A percentile compares a stretch with the other conserved stretches of the same genome.
Conservation (phyloP, 2,113 vertebrate species). For the Protobothrops mucrosquamatus region DNA sequence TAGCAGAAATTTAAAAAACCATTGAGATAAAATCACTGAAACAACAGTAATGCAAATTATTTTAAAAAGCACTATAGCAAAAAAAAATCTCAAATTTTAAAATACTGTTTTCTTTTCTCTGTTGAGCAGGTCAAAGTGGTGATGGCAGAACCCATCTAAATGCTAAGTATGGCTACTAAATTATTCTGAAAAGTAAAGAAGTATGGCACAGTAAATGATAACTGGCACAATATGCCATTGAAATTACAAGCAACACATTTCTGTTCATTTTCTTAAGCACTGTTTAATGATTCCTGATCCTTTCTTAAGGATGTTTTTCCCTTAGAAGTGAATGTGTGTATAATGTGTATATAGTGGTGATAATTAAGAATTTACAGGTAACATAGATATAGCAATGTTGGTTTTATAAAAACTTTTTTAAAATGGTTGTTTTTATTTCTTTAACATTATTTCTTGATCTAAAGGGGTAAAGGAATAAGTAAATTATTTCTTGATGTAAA, state of each 20-base stretch:
- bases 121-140: conserved; percentile 84
- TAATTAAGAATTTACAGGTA: background rate
- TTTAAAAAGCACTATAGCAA: background rate
- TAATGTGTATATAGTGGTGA: conserved; percentile 45
- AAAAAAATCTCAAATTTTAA: background rate
- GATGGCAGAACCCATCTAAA: conserved; percentile 95
- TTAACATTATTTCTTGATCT: background rate
- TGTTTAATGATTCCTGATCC: conserved; percentile 9
- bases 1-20: background rate
- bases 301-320: background rate
- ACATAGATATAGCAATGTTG: conserved; percentile 1
- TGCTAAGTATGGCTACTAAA: conserved; percentile 93
- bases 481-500: conserved; percentile 1
- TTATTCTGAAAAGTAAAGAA: conserved; percentile 17
- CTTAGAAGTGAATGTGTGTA: conserved; percentile 17
- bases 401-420: conserved; percentile 42
- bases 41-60: background rate
- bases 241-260: conserved; percentile 29
- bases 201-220: fast-evolving
- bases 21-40: background rate
- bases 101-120: conserved; percentile 26
- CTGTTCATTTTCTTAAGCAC: conserved; percentile 24
- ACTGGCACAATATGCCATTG: conserved; percentile 13
- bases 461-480: background rate
- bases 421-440: conserved; percentile 5